Conservation (phyloP, 1,140 invertebrate genomes). For the Apis florea region DNA sequence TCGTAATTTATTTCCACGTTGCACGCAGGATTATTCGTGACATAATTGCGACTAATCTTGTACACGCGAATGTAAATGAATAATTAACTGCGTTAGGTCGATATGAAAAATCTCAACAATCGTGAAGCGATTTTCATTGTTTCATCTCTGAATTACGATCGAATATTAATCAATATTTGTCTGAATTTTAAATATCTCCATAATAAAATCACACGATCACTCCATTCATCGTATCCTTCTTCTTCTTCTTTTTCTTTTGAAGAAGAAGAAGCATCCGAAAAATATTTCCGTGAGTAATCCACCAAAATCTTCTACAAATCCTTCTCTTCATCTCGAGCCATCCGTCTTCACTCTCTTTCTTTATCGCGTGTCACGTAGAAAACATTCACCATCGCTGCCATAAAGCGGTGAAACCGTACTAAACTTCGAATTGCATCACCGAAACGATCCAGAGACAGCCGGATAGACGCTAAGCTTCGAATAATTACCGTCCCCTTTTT, state of each 20-base stretch:
- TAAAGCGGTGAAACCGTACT: not conserved
- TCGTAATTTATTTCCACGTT: not conserved
- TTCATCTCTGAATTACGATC: too few species aligned
- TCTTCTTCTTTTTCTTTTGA: too few species aligned
- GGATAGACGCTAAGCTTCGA: conserved; percentile 3
- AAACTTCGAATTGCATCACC: not conserved
- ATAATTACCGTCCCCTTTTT: conserved; percentile 41
- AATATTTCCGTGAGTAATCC: not conserved
- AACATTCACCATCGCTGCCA: not conserved
- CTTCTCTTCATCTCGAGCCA: not conserved
- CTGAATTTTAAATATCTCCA: too few species aligned
- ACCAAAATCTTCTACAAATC: not conserved
- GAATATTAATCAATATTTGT: too few species aligned
- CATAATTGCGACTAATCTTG: not conserved
- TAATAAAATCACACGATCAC: too few species aligned
- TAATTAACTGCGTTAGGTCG: not conserved
- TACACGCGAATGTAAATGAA: not conserved
- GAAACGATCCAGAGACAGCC: not conserved
- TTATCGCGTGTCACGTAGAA: not conserved
- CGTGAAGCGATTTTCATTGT: not conserved
- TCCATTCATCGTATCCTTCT: too few species aligned
- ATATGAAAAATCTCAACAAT: not conserved
- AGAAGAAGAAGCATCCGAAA: not conserved
- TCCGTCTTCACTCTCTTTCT: not conserved
- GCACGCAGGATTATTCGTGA: not conserved